These are phyloP conservation scores for Tortricodes alternella DNA, from an alignment of 2,888 invertebrate species.

Conservation along the genomic window DNA sequence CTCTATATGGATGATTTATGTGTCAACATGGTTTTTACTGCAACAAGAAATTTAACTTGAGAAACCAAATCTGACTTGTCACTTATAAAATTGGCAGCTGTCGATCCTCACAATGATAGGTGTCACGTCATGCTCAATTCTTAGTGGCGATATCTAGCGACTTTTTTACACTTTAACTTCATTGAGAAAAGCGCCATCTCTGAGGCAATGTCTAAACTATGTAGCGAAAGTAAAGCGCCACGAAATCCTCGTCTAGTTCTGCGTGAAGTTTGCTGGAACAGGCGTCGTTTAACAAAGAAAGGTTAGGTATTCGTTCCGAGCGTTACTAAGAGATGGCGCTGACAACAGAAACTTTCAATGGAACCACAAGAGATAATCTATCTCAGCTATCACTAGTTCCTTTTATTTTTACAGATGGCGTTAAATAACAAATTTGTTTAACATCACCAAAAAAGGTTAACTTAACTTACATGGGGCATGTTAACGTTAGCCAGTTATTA, in stretches of 20 bases:
- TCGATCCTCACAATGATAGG: too few species aligned
- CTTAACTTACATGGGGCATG: too few species aligned
- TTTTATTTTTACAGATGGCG: background rate
- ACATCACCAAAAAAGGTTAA: too few species aligned
- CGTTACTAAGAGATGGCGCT: constrained; percentile 47
- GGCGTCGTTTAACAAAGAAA: background rate
- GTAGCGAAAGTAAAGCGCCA: background rate
- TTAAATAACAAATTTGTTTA: constrained; percentile 3
- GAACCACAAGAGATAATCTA: background rate
- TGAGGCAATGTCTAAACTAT: background rate
- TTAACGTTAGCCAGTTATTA: too few species aligned
- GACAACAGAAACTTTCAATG: background rate
- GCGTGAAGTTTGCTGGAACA: constrained; percentile 5
- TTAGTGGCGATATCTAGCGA: constrained; percentile 10
- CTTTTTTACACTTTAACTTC: background rate
- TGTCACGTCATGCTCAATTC: too few species aligned
- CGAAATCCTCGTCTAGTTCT: too few species aligned
- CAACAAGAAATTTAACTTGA: too few species aligned
- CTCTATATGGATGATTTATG: too few species aligned
- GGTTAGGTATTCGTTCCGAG: constrained; percentile 26
- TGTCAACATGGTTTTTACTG: too few species aligned
- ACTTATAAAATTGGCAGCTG: too few species aligned
- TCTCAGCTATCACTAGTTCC: background rate
- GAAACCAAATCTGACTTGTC: too few species aligned
- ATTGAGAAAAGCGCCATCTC: constrained; percentile 17